Evolutionary conservation across 2,888 invertebrate species (phyloP).

Genomic region (Portevinia maculata): DNA sequence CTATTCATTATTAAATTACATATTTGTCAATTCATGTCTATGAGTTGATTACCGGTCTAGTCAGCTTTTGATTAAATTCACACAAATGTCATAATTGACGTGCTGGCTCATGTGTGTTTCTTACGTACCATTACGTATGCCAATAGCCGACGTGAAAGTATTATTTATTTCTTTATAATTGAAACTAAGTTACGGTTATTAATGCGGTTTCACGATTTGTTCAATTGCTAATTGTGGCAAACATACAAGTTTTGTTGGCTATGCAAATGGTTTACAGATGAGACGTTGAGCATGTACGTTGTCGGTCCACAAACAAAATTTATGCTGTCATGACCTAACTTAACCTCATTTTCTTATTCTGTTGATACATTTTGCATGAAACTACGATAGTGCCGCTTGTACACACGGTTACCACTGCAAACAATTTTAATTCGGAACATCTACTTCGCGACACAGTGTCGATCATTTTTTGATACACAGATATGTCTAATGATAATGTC

Average conservation of each 20-base stretch:
- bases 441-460: no score
- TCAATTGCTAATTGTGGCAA: not conserved
- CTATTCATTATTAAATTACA: not conserved
- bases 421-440: no score
- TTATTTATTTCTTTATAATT: not conserved
- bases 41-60: not conserved
- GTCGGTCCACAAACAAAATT: no score
- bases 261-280: not conserved
- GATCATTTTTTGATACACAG: no score
- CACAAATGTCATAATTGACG: constrained; percentile 16
- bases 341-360: no score
- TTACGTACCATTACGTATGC: not conserved
- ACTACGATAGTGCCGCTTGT: no score
- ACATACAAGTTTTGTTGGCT: not conserved
- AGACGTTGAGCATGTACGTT: not conserved
- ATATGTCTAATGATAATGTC: no score
- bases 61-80: constrained; percentile 18
- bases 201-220: not conserved
- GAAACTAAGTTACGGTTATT: not conserved
- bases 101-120: constrained; percentile 4
- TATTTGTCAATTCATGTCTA: not conserved
- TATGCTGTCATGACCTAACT: no score
- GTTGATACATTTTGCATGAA: no score
- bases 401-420: no score
- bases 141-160: not conserved